Base-by-base conservation (phyloP, 2,888 invertebrate species). In the Conistra vaccinii region DNA sequence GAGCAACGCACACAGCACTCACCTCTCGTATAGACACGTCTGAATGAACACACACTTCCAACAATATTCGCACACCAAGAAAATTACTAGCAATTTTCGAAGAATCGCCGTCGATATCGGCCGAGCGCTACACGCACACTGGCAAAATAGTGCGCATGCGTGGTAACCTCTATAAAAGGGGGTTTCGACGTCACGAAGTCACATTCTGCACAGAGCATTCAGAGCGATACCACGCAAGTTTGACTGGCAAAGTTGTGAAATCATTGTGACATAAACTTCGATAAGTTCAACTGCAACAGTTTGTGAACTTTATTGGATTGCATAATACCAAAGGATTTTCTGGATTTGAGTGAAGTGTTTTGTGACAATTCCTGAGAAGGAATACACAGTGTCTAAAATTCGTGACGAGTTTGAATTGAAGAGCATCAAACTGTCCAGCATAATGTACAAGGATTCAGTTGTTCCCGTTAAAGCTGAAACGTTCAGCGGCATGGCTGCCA, bases 401-500 rank as follows among this genome's bases (percentile, higher is more conserved):
- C 82, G 94, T 94, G 95, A 94, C 76, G 89, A 91, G 85, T 87
- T 88, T 72, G 88, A 91, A 73, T 86, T 95, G 83, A 95, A 91
- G 83, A 96, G 96, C 83, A 94, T 96, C 69, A 92, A 93, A 71
- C 78, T 92, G 84, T 86, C 91, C 65, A 85, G 65, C 84, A 96
- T 93, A 73, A 96, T 96, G 96, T 96, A 93, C 93, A 93, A 95
- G 90, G 95, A 96, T 76, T 92, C 95, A 81, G 94, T 96, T 83
- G 93, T 96, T 81, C 93, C 96, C n/a, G 93, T 95, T 29, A 96
- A 96, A 90, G 89, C 94, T 76, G 96, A 96, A 87, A 92, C 92
- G 23, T 96, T 96, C 95, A 96, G 96, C 84, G 95, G 94, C 77
- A 93, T 96, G 87, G 95, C 93, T 80, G 95, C 96, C 80, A 96